phyloP scores from a whole-genome alignment of 2,113 vertebrate genomes.

The Bujurquina vittata region DNA sequence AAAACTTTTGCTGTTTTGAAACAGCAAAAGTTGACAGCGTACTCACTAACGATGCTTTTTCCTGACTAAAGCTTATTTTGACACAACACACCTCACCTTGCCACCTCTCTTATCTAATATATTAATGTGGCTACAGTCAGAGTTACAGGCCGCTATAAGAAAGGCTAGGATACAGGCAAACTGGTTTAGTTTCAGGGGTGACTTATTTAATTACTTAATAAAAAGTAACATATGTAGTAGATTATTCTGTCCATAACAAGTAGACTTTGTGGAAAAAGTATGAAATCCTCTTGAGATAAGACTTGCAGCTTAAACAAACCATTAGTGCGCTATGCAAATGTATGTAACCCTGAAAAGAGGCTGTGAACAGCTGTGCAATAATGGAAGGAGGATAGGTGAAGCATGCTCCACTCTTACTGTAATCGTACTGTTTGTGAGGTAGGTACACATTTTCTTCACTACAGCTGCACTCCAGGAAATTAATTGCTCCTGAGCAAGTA shows the following conservation, averaged over 20 bases:
- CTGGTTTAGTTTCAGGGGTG: neutral
- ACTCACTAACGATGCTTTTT: neutral
- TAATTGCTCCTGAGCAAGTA: neutral
- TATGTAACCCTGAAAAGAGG: neutral
- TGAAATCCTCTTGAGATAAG: neutral
- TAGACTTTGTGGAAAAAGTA: no score
- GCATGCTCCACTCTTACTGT: neutral
- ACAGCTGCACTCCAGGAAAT: neutral
- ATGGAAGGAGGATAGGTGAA: neutral
- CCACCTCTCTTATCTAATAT: neutral
- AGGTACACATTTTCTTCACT: conserved; percentile 3
- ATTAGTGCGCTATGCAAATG: neutral
- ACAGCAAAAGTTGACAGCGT: neutral
- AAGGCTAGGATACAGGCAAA: neutral
- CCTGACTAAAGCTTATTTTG: neutral
- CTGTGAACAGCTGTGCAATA: neutral
- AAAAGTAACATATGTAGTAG: neutral
- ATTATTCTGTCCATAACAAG: neutral
- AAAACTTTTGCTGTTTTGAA: no score
- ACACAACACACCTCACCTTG: neutral
- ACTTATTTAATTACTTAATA: neutral
- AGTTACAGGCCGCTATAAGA: no score
- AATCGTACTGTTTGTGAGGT: neutral
- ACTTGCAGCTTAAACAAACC: neutral
- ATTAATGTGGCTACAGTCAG: neutral